Conservation (phyloP, 2,797 vertebrate genomes). For the Otolemur crassicaudatus region DNA sequence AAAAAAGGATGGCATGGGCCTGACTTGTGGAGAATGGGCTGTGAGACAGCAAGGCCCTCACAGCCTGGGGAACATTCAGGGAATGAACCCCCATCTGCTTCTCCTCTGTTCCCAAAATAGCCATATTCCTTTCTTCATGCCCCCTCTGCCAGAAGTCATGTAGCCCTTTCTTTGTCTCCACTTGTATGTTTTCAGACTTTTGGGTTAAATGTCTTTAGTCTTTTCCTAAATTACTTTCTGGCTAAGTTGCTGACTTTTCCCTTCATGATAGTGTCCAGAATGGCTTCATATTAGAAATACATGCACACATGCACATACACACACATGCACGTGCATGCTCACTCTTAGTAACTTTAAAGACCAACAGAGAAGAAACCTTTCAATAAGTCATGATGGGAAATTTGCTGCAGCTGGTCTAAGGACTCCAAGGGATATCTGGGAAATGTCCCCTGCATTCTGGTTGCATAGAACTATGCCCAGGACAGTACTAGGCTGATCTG, state of each 20-base stretch:
- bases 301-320: not conserved
- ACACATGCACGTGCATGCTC: not conserved
- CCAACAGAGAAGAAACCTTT: slow-evolving; percentile 21
- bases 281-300: slow-evolving; percentile 19
- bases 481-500: not conserved
- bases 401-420: not conserved
- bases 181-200: not conserved
- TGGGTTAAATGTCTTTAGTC: not conserved
- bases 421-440: not conserved
- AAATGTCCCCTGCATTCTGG: not conserved
- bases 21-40: no score
- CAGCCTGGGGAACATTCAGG: no score
- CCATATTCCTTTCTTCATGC: no score
- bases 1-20: no score
- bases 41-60: no score
- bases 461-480: not conserved
- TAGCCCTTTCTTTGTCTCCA: no score
- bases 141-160: no score
- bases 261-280: not conserved
- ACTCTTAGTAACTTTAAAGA: not conserved
- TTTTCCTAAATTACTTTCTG: slow-evolving; percentile 32
- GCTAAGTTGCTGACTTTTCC: not conserved
- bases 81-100: no score
- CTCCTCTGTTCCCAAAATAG: no score
- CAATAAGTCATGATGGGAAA: not conserved